Conservation (phyloP, 2,888 invertebrate genomes). For the Seira ritae region DNA sequence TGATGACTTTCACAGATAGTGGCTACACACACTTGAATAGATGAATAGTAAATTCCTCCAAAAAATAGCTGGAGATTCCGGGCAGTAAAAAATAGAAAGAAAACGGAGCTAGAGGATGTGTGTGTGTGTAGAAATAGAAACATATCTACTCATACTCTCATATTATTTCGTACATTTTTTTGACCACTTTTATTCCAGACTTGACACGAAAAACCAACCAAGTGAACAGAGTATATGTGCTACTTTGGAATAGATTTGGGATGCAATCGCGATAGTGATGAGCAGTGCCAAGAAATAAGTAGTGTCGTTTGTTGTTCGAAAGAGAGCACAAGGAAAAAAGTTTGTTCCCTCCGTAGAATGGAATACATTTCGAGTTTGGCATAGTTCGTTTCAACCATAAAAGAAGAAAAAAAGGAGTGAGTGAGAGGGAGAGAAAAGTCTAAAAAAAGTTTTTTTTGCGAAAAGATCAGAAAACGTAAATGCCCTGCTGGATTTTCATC, state of each 20-base stretch:
- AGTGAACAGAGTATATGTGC: conserved; percentile 12
- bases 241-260: not conserved
- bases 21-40: not conserved
- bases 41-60: conserved; percentile 16
- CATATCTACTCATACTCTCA: not conserved
- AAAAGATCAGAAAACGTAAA: not conserved
- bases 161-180: conserved; percentile 7
- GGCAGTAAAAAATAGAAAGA: not conserved
- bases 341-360: not conserved
- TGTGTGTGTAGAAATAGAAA: conserved; percentile 1
- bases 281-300: not conserved
- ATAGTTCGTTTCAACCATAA: conserved; percentile 21
- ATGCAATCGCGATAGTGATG: not conserved
- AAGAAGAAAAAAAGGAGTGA: no score
- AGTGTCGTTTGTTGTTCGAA: not conserved
- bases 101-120: no score
- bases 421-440: no score
- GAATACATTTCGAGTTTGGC: conserved; percentile 1
- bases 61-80: conserved; percentile 5
- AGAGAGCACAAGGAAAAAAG: not conserved
- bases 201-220: conserved; percentile 18
- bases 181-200: conserved; percentile 17
- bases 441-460: conserved; percentile 18
- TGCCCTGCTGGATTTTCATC: not conserved
- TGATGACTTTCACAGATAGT: not conserved